Evolutionary conservation across 2,797 vertebrate species (phyloP).

Genomic region (Nyctibius grandis): DNA sequence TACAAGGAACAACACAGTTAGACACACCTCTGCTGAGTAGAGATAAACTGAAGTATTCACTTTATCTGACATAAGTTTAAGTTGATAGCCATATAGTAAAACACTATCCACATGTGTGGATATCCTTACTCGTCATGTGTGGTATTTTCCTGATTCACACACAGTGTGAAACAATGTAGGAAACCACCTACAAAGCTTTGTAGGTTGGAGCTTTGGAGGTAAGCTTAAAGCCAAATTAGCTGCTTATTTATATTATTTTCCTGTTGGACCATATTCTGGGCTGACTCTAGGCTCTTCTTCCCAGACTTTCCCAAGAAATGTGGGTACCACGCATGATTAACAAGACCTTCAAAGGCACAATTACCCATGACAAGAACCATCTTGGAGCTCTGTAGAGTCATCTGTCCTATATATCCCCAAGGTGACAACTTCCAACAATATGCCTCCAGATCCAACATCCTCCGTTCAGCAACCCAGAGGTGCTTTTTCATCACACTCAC

Average conservation of each 20-base stretch:
- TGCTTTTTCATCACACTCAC: neutral
- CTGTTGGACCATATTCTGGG: neutral
- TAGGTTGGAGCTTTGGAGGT: neutral
- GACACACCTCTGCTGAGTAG: neutral
- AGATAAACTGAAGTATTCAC: neutral
- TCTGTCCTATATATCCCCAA: rapidly evolving
- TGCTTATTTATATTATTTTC: neutral
- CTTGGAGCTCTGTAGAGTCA: neutral
- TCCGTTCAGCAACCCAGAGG: neutral
- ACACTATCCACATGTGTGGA: too few species aligned
- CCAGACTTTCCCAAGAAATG: neutral
- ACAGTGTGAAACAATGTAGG: neutral
- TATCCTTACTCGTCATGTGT: neutral
- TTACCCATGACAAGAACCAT: neutral
- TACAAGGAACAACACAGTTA: neutral
- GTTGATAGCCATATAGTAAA: neutral
- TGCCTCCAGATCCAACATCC: neutral
- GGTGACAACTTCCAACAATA: neutral
- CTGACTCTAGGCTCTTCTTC: neutral
- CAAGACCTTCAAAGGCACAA: neutral
- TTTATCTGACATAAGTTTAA: neutral
- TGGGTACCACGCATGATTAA: neutral
- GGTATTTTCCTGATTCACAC: neutral
- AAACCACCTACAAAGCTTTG: neutral
- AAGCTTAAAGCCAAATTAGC: neutral